Evolutionary conservation across 1,140 invertebrate species (phyloP).

Genomic region (Drosophila bocki): DNA sequence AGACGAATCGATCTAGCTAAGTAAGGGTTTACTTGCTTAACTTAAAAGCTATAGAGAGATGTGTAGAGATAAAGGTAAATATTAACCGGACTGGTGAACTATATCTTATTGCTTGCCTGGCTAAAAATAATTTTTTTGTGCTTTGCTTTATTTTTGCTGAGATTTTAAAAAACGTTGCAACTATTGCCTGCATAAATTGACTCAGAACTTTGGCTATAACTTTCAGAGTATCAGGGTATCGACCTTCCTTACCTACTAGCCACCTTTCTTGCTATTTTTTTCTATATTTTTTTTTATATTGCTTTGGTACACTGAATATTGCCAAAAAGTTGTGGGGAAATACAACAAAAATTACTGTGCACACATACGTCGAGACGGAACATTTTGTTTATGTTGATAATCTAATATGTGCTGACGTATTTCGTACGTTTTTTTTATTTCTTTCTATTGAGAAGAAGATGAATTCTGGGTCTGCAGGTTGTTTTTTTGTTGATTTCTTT

Average conservation of each 20-base stretch:
- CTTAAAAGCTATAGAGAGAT: background rate
- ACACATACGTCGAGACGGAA: slow-evolving; percentile 58
- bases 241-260: too few species aligned
- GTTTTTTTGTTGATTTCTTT: slow-evolving; percentile 6
- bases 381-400: slow-evolving; percentile 82
- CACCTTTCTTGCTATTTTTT: slow-evolving; percentile 1
- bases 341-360: slow-evolving; percentile 44
- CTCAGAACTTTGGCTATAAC: background rate
- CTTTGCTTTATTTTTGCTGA: background rate
- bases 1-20: background rate
- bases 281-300: background rate
- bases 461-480: slow-evolving; percentile 38
- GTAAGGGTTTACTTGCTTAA: background rate
- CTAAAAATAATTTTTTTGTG: background rate
- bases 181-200: background rate
- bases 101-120: background rate
- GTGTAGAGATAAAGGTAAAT: background rate
- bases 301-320: slow-evolving; percentile 41
- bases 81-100: background rate
- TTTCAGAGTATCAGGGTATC: background rate
- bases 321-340: slow-evolving; percentile 44
- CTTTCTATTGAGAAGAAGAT: slow-evolving; percentile 7
- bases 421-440: slow-evolving; percentile 2
- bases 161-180: background rate
- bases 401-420: slow-evolving; percentile 74